phyloP scores from a whole-genome alignment of 2,113 vertebrate genomes.

The Ammodramus savannarum region DNA sequence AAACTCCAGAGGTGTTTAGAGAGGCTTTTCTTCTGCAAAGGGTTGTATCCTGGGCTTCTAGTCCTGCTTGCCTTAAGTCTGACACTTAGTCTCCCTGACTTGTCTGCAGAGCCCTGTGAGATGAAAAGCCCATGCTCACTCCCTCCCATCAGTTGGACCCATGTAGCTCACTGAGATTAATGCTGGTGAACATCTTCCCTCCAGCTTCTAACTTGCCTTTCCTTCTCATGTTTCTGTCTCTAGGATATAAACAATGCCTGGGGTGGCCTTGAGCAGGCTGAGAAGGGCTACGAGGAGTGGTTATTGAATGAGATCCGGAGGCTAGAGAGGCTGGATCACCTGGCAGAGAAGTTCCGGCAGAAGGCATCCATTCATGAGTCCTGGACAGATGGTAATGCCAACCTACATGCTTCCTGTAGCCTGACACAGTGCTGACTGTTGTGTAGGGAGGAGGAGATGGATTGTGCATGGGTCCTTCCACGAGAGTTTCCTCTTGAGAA shows the following conservation, averaged over 20 bases:
- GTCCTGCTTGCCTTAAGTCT: neutral
- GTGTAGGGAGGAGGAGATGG: neutral
- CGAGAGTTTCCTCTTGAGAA: neutral
- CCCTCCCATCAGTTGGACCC: neutral
- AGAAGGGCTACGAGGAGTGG: constrained; percentile 99
- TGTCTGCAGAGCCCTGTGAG: neutral
- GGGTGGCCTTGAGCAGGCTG: constrained; percentile 91
- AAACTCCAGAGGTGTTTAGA: neutral
- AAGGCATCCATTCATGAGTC: constrained; percentile 97
- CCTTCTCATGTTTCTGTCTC: neutral
- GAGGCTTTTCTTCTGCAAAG: neutral
- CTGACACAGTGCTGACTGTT: neutral
- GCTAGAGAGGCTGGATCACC: constrained; percentile 94
- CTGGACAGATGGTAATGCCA: constrained; percentile 92
- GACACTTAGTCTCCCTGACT: neutral
- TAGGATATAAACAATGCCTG: constrained; percentile 96
- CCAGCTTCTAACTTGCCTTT: neutral
- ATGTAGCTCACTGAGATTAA: neutral
- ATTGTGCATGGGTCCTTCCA: neutral
- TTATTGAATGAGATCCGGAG: constrained; percentile 95
- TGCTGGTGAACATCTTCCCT: neutral
- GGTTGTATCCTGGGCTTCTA: neutral
- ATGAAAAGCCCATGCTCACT: neutral
- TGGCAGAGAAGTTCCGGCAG: constrained; percentile 97
- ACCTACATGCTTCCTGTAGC: neutral